Base-by-base conservation (phyloP, 35 echinoderm and acorn worm genomes). In the Holothuria glaberrima region DNA sequence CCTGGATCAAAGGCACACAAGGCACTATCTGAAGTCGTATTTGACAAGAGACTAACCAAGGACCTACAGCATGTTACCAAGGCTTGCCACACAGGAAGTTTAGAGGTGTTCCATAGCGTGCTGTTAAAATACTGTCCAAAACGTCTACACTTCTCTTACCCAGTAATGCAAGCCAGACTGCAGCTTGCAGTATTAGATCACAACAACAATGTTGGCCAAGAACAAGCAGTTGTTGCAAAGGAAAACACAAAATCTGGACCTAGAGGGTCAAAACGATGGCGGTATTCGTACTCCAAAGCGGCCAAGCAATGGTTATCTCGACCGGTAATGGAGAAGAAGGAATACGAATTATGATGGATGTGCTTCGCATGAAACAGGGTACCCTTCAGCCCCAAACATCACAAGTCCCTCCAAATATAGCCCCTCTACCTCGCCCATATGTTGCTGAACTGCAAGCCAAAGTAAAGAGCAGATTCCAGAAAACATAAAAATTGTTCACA, bases 81-180 rank as follows among this genome's bases (percentile, higher is more conserved):
- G 82, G 90, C 90, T 35, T 92, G 83, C 66, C 85, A 83, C 27
- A 92, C 92, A 57, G 88, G 92, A 48, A 63, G 63, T 24, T 82
- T 94, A 25, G 92, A 94, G 59, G 77, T 83, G 1, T 94, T 86
- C 34, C 87, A 94, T 35, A 71, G 80, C 20, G 80, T 94, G 75
- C 68, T 94, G 1, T 61, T 94, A 45, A 94, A 94, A 63, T 94
- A 94, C 50, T 68, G 88, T 77, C 92, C 92, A n/a, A 94, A 94
- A 80, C 59, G 92, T 16, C 54, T 81, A 44, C 87, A 93, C 27
- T 93, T 89, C 45, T 41, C 62, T 32, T 93, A 89, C 75, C 85
- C 69, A 0, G 86, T 41, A 20, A 93, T 93, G 92, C 86, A 54
- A 24, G 92, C 86, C 9, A 9, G 86, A 3, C 35, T 89, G 29